Percentiles rank a stretch among this genome's conserved stretches.
phyloP scores from a whole-genome alignment of 2,888 invertebrate species.

The Protonemura montana region DNA sequence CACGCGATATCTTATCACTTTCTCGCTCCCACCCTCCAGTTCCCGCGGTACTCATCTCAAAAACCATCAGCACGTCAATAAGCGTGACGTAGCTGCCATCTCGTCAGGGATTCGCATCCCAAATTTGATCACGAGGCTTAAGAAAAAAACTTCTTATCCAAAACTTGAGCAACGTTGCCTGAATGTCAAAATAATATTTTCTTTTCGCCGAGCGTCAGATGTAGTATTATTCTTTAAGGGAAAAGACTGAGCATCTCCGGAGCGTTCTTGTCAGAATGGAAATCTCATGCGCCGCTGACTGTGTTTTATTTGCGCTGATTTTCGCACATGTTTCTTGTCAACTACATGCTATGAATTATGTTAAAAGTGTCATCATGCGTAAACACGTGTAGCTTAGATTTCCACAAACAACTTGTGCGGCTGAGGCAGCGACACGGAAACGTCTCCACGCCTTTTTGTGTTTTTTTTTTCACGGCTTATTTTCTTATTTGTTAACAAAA shows the following conservation, averaged over 20 bases:
- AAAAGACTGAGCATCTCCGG: not conserved
- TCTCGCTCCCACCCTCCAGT: not conserved
- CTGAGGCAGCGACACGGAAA: not conserved
- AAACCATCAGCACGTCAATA: not conserved
- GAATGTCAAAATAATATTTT: not conserved
- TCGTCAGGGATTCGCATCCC: not conserved
- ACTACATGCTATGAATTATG: not conserved
- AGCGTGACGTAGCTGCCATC: not conserved
- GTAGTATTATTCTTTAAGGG: not conserved
- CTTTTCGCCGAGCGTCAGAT: not conserved
- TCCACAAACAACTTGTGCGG: not conserved
- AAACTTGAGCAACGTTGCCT: not conserved
- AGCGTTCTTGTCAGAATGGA: not conserved
- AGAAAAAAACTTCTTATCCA: not conserved
- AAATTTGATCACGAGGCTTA: not conserved
- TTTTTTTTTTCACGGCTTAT: too few relatives aligned
- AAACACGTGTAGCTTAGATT: not conserved
- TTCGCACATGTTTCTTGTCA: not conserved
- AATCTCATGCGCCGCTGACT: not conserved
- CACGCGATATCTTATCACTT: not conserved
- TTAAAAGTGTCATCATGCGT: not conserved
- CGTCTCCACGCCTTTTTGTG: too few relatives aligned
- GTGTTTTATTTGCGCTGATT: not conserved
- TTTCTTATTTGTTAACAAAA: too few relatives aligned
- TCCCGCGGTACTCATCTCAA: not conserved